Percentiles rank a stretch among this genome's conserved stretches.
Evolutionary conservation across 2,888 invertebrate species (phyloP).

Genomic region (Drosophila kuntzei): DNA sequence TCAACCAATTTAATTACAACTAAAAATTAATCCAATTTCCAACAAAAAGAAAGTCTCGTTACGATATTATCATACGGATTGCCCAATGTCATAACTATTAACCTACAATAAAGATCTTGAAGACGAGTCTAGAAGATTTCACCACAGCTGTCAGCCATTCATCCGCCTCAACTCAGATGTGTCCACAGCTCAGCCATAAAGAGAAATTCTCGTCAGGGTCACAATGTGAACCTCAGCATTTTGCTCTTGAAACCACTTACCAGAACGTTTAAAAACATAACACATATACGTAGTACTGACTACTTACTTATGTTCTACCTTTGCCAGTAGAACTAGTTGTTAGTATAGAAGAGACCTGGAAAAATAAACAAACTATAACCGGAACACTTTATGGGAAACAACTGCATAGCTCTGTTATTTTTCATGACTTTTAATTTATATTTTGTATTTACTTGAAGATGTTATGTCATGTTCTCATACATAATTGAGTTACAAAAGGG

Average conservation of each 20-base stretch:
- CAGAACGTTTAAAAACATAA: constrained; percentile 59
- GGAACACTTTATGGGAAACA: constrained; percentile 61
- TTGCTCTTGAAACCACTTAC: constrained; percentile 67
- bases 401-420: constrained; percentile 43
- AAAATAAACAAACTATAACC: constrained; percentile 34
- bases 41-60: constrained; percentile 69
- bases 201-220: constrained; percentile 73
- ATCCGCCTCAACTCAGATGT: constrained; percentile 44
- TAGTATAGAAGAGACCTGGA: constrained; percentile 10
- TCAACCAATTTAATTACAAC: constrained; percentile 15
- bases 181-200: constrained; percentile 46
- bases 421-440: constrained; percentile 14
- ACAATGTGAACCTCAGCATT: constrained; percentile 57
- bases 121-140: constrained; percentile 70
- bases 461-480: constrained; percentile 68
- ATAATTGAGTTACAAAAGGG: constrained; percentile 3
- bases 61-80: constrained; percentile 56
- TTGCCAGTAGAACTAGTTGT: constrained; percentile 41
- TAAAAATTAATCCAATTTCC: constrained; percentile 52
- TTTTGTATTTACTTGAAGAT: constrained; percentile 39
- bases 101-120: constrained; percentile 79
- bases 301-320: constrained; percentile 13
- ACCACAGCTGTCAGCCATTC: constrained; percentile 47
- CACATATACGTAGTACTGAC: constrained; percentile 10
- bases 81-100: constrained; percentile 79